Conservation (phyloP, 2,888 invertebrate genomes). For the Phyllotreta cruciferae region DNA sequence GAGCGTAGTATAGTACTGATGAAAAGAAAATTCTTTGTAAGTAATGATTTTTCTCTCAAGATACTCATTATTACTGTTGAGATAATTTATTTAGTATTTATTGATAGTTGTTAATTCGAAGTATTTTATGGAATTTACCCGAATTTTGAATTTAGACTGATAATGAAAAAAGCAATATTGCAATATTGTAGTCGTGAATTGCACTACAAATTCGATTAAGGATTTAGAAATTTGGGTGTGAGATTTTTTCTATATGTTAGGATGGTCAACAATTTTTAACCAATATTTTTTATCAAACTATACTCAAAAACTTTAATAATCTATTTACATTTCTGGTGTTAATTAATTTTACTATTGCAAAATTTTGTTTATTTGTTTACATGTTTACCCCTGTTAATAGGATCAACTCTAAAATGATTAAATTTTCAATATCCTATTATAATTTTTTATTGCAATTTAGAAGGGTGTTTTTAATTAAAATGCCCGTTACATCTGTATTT, state of each 20-base stretch:
- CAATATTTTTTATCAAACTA: neutral
- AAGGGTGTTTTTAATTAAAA: too few species aligned
- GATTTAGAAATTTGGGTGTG: constrained; percentile 41
- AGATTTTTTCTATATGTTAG: constrained; percentile 21
- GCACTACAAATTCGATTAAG: constrained; percentile 39
- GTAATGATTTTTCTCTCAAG: constrained; percentile 49
- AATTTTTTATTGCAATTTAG: too few species aligned
- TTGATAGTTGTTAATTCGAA: constrained; percentile 44
- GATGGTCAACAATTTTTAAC: neutral
- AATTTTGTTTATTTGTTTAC: neutral
- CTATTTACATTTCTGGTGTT: too few species aligned
- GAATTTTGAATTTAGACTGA: constrained; percentile 60
- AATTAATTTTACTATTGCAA: too few species aligned
- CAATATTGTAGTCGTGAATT: constrained; percentile 54
- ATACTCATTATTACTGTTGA: constrained; percentile 53
- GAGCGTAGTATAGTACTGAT: constrained; percentile 44
- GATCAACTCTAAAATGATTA: constrained; percentile 1
- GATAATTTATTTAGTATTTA: constrained; percentile 50
- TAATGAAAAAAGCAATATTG: constrained; percentile 50
- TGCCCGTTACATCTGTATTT: neutral
- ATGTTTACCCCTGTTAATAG: neutral
- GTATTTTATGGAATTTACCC: constrained; percentile 54
- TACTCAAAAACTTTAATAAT: too few species aligned
- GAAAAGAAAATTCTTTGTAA: constrained; percentile 37
- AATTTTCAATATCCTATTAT: neutral